Percentiles rank a stretch among this genome's conserved stretches.
phyloP scores from a whole-genome alignment of 1,140 invertebrate species.

The Mercenaria mercenaria region DNA sequence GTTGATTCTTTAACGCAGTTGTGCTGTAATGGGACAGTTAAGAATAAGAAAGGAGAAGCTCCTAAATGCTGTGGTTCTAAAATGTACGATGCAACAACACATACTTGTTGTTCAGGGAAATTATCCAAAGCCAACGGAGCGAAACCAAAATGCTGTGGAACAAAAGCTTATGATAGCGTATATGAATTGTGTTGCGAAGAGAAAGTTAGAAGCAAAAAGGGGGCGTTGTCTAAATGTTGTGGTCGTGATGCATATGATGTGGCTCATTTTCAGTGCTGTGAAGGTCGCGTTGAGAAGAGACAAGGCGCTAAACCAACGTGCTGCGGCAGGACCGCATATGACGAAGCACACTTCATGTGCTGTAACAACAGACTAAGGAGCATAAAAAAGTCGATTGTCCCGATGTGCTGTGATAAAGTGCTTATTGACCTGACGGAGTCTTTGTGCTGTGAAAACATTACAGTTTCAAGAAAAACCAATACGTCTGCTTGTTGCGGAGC shows the following conservation, averaged over 20 bases:
- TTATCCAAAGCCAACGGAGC: conserved; percentile 31
- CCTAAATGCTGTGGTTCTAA: conserved; percentile 61
- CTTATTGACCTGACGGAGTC: conserved; percentile 42
- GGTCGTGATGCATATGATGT: conserved; percentile 56
- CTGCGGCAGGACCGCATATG: conserved; percentile 50
- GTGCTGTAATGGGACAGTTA: conserved; percentile 54
- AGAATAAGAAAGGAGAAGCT: conserved; percentile 36
- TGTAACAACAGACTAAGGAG: conserved; percentile 48
- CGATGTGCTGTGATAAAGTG: conserved; percentile 45
- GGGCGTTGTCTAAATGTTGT: conserved; percentile 57
- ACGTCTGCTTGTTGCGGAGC: conserved; percentile 54
- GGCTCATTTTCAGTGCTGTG: conserved; percentile 60
- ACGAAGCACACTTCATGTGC: conserved; percentile 50
- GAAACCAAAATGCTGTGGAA: conserved; percentile 61
- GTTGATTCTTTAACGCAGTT: conserved; percentile 51
- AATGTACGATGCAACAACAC: conserved; percentile 46
- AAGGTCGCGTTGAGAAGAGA: conserved; percentile 50
- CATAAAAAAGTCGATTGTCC: conserved; percentile 35
- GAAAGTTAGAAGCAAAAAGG: conserved; percentile 48
- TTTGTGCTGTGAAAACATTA: conserved; percentile 57
- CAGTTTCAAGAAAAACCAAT: conserved; percentile 32
- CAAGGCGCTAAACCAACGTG: conserved; percentile 50
- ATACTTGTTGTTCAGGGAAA: conserved; percentile 45
- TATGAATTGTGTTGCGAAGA: conserved; percentile 59
- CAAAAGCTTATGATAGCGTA: conserved; percentile 47